Conservation (phyloP, 2,113 vertebrate genomes). For the Pteronura brasiliensis region DNA sequence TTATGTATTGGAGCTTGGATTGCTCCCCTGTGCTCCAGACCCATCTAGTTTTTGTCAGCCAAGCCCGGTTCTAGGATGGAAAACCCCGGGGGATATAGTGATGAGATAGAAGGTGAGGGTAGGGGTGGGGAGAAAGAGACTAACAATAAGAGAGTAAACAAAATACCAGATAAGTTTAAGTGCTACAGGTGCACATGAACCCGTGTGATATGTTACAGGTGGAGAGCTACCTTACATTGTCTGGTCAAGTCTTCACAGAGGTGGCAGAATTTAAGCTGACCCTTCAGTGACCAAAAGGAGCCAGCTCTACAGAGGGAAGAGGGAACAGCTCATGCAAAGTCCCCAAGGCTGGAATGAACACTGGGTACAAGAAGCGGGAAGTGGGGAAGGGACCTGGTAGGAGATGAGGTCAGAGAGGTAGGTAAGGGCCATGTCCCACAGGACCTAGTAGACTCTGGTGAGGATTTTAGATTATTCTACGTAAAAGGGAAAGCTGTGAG, state of each 20-base stretch:
- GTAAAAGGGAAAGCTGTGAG: neutral
- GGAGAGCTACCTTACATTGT: neutral
- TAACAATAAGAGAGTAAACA: neutral
- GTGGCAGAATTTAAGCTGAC: conserved; percentile 5
- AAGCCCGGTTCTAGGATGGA: neutral
- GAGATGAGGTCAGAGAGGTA: neutral
- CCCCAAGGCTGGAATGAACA: neutral
- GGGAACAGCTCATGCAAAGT: neutral
- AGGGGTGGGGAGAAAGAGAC: neutral
- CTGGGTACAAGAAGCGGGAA: neutral
- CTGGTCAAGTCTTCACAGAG: neutral
- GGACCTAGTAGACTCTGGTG: neutral
- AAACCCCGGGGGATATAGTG: neutral
- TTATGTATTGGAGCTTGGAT: neutral
- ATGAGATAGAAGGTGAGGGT: neutral
- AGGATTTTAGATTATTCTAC: neutral
- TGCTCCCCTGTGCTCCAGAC: neutral
- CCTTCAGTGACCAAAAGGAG: conserved; percentile 22
- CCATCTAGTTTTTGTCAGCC: neutral
- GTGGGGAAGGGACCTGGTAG: neutral
- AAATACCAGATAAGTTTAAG: neutral
- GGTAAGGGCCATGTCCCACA: neutral
- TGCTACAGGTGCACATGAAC: neutral
- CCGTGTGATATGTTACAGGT: neutral
- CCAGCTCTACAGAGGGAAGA: neutral